Evolutionary conservation across 2,797 vertebrate genomes (phyloP), one percentile per base, ranked within the genome.

Genomic region (Poecilia gillii): DNA sequence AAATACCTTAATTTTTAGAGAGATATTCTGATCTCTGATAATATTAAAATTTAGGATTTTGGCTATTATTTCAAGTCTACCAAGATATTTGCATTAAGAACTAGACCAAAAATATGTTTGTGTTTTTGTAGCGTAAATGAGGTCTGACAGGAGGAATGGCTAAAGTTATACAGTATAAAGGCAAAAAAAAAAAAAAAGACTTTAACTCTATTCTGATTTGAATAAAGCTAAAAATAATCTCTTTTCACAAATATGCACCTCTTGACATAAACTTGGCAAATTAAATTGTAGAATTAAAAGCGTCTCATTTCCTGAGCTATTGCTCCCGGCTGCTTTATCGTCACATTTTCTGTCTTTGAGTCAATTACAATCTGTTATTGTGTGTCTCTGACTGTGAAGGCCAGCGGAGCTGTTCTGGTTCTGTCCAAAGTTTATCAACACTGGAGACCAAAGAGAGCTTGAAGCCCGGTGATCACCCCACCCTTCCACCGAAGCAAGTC

Each of bases 401-500:
- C 92, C 96, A 89, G 79, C 96, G 96, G 91, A 98, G 96, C 92
- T 96, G 95, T 88, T 95, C 95, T 55, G 96, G 97, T 87, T 99
- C 98, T 49, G 84, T 97, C 88, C 97, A 97, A 85, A 99, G 96
- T 86, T 94, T 99, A 87, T 94, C 97, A 77, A 97, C 96, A 78
- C 47, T 95, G 90, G 96, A 97, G 81, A 94, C 94, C 88, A 97
- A 95, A 88, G 97, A 98, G 82, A 93, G 82, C 45, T 75, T 93
- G 11, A 97, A 96, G 90, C 72, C 89, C 33, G 18, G 89, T 5
- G 88, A 92, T 59, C 94, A 97, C 86, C 98, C 97, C 31, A 96
- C 97, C 66, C 95, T 99, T 82, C 98, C 97, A 73, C 97, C 97
- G 4, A 99, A 98, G 93, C 96, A 95, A 90, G 93, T 93, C 36